Evolutionary conservation across 2,797 vertebrate species (phyloP), one percentile per base, ranked within the genome.

Genomic region (Aplochiton taeniatus): DNA sequence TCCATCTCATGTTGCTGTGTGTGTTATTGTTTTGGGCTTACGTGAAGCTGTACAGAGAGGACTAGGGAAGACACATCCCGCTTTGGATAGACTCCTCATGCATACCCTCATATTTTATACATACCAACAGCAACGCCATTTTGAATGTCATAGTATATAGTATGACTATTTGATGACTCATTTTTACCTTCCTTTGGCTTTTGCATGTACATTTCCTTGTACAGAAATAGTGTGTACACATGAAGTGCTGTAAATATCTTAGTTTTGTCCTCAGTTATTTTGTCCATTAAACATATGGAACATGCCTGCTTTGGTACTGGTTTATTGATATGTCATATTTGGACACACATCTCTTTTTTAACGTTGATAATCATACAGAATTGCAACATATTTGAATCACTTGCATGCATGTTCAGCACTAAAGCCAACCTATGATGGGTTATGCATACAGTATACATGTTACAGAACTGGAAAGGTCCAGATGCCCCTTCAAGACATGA

Each of bases 121-220:
- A 89, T 86, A 83, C 81, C 80, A 79, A 82, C 87, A 85, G 82
- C 87, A 83, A 90, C 84, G 89, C 90, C 86, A 87, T 90, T 88
- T 89, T 89, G 88, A 91, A 92, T 91, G 90, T 92, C 81, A 83
- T 84, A 84, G 73, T 78, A 84, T 89, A 31, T 31, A 31, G 6
- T 76, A 60, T 65, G 84, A 85, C 82, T 89, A 31, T 31, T 3
- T 3, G 74, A 60, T 65, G 84, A 85, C 82, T 87, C 77, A 45
- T 86, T 88, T 95, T 95, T 94, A 90, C 2, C 31, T 6, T 31
- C 6, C 31, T 31, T 31, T 31, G 31, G 31, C 83, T 90, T 95
- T 96, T 96, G 95, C 95, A 96, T 98, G 96, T 98, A 96, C 93
- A 97, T 96, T 97, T 96, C 93, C 95, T 94, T 98, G 96, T 98